Base-by-base conservation (phyloP, 2,113 vertebrate genomes). In the Stigmatopora nigra region DNA sequence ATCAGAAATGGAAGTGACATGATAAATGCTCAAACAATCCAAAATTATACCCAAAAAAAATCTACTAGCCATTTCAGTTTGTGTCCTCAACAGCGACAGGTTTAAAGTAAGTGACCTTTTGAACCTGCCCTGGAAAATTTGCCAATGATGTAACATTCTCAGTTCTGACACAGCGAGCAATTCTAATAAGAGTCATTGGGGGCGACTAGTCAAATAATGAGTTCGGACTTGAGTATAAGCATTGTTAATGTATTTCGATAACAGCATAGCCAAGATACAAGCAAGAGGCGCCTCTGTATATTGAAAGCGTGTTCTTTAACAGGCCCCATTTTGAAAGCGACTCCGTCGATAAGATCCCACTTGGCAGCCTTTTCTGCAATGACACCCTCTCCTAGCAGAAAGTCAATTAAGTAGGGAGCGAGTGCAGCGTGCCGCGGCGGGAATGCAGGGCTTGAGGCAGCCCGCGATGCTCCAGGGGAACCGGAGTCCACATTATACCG, bases 361-460 rank as follows among this genome's bases (percentile, higher is more conserved):
- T 81, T 85, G 86, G 82, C 86, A 86, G 73, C 57, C 72, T 77
- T 73, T 77, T 76, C 83, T 78, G 76, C 82, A 83, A 84, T 79
- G 82, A 84, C 66, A 85, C 82, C 72, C 78, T 85, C 78, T 82
- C 75, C 82, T 83, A 73, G 71, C 78, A 63, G 81, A 78, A 81
- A 78, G 82, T 84, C 88, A 89, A 90, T 89, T 83, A 88, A 87
- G 85, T 85, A 84, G 73, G 78, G 83, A 87, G 81, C 77, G 69
- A 73, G 82, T 82, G 84, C 78, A 77, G 68, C 77, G 82, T 83
- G 78, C 78, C 64, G 72, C 71, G 77, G 86, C 76, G 75, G 79
- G 78, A 81, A 67, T 84, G 76, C 75, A 77, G 19, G 77, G 81
- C 82, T 82, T 58, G 75, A 78, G 81, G 86, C 84, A 71, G 78